Conservation (phyloP, 64 coral and sea anemone genomes). For the Orbicella faveolata region DNA sequence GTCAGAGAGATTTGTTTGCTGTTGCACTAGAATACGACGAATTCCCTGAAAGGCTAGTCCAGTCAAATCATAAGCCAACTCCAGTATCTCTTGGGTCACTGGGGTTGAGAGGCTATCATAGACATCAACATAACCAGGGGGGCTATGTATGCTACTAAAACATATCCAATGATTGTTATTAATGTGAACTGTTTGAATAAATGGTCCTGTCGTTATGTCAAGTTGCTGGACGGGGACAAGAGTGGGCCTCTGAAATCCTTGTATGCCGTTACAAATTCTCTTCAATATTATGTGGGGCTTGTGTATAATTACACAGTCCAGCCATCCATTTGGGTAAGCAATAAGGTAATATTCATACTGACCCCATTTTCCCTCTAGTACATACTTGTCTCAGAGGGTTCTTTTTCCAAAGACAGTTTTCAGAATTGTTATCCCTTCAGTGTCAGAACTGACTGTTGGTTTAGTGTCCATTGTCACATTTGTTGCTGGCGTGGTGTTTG, state of each 20-base stretch:
- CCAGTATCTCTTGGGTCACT: constrained; percentile 8
- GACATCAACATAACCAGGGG: neutral
- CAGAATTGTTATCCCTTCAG: constrained; percentile 38
- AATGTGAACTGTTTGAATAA: constrained; percentile 17
- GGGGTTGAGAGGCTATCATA: constrained; percentile 21
- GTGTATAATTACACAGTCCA: neutral
- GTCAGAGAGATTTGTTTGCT: constrained; percentile 28
- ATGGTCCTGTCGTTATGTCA: constrained; percentile 2
- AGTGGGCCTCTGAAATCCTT: constrained; percentile 20
- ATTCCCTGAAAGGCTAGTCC: neutral
- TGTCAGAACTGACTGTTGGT: constrained; percentile 13
- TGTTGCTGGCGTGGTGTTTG: constrained; percentile 19
- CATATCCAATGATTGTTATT: constrained; percentile 12
- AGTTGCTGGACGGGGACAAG: constrained; percentile 13
- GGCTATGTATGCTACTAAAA: neutral
- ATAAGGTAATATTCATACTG: constrained; percentile 57
- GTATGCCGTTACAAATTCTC: neutral
- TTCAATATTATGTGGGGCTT: neutral
- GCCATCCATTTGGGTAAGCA: neutral
- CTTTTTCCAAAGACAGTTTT: constrained; percentile 29
- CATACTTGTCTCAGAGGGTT: constrained; percentile 49
- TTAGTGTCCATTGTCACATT: neutral
- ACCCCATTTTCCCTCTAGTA: constrained; percentile 44
- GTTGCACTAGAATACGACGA: neutral
- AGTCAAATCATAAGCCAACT: neutral